Evolutionary conservation across 2,797 vertebrate species (phyloP).

Genomic region (Helarctos malayanus): DNA sequence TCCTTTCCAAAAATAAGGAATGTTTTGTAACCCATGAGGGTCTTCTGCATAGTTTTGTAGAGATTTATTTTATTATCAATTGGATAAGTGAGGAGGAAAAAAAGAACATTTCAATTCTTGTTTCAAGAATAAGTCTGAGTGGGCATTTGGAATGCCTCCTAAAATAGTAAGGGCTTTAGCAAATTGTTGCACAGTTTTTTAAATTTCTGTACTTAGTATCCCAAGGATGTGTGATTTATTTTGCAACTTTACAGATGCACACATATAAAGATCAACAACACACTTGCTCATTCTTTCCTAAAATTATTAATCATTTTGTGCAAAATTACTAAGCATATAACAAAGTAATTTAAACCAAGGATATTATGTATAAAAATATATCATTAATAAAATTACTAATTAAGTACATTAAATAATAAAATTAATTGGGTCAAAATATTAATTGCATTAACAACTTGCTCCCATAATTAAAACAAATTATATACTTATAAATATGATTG

Average conservation of each 20-base stretch:
- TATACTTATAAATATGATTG: not conserved
- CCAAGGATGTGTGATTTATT: not conserved
- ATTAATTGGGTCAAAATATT: not conserved
- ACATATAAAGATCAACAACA: not conserved
- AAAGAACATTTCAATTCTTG: not conserved
- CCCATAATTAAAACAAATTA: not conserved
- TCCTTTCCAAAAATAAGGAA: not conserved
- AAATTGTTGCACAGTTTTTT: not conserved
- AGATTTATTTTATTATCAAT: not conserved
- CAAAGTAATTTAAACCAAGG: not conserved
- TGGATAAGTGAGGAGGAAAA: not conserved
- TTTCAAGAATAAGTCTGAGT: not conserved
- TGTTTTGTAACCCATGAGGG: not conserved
- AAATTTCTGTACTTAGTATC: not conserved
- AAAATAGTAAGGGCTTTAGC: not conserved
- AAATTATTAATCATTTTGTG: not conserved
- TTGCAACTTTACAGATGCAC: not conserved
- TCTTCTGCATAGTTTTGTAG: not conserved
- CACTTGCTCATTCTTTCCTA: not conserved
- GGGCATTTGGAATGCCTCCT: not conserved
- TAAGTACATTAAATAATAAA: not conserved
- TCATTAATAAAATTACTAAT: not conserved
- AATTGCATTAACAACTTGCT: not conserved
- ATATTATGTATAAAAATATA: not conserved
- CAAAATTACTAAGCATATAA: not conserved